phyloP scores from a whole-genome alignment of 2,888 invertebrate genomes.

The Opisthograptis luteolata region DNA sequence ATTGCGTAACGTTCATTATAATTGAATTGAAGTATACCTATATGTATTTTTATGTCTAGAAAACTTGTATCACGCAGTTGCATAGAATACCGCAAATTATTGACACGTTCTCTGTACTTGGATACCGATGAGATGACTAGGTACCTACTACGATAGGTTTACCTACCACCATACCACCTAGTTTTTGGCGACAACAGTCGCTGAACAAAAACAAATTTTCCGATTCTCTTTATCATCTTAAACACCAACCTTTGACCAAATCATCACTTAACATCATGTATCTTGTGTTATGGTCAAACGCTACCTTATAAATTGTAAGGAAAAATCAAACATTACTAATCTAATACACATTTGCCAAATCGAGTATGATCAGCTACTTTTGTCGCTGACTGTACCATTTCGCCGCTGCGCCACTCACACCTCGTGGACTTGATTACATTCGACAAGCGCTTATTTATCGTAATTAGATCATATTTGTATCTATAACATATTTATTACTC shows the following conservation, averaged over 20 bases:
- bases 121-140: conserved; percentile 47
- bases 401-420: conserved; percentile 55
- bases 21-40: conserved; percentile 36
- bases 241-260: too few species aligned
- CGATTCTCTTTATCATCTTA: too few species aligned
- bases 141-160: too few species aligned
- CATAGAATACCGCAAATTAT: conserved; percentile 45
- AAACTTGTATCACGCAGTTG: conserved; percentile 52
- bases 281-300: too few species aligned
- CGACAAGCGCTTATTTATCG: conserved; percentile 42
- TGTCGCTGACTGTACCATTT: conserved; percentile 36
- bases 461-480: conserved; percentile 60
- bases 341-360: too few species aligned
- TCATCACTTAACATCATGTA: too few species aligned
- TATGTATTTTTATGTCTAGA: conserved; percentile 7
- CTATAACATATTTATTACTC: conserved; percentile 43
- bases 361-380: too few species aligned
- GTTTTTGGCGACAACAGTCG: too few species aligned
- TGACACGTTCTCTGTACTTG: conserved; percentile 50
- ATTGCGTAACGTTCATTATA: conserved; percentile 21
- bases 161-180: too few species aligned
- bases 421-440: conserved; percentile 74
- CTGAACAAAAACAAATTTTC: too few species aligned
- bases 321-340: too few species aligned
- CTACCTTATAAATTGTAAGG: too few species aligned